Evolutionary conservation across 2,113 vertebrate species (phyloP).

Genomic region (Solea solea): DNA sequence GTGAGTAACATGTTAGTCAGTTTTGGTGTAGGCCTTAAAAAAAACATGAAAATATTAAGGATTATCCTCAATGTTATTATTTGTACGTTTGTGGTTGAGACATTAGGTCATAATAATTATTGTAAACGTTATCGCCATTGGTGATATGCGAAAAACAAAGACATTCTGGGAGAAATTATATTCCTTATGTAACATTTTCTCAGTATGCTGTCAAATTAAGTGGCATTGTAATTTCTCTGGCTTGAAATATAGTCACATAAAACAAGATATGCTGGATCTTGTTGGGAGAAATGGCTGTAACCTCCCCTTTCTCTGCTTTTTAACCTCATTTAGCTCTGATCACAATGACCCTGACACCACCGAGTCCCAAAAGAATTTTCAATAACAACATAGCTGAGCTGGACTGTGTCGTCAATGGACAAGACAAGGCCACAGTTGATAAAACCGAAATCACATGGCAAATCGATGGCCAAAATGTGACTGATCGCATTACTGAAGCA

Average conservation of each 20-base stretch:
- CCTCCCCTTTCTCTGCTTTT: neutral
- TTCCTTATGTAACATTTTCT: too few species aligned
- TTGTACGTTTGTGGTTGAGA: too few species aligned
- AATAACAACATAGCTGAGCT: neutral
- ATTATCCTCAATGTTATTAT: too few species aligned
- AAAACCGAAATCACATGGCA: conserved; percentile 2
- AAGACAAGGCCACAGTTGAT: accelerated
- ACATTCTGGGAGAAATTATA: too few species aligned
- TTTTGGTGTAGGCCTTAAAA: too few species aligned
- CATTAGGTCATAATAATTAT: too few species aligned
- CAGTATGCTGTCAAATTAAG: too few species aligned
- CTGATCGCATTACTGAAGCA: accelerated
- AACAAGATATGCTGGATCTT: neutral
- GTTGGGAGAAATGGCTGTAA: neutral
- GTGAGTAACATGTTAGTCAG: too few species aligned
- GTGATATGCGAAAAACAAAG: too few species aligned
- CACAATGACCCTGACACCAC: conserved; percentile 6
- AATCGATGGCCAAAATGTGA: neutral
- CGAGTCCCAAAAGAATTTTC: conserved; percentile 14
- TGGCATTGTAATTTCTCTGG: too few species aligned
- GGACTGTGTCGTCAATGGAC: conserved; percentile 15
- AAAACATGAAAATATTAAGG: too few species aligned
- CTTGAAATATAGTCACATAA: neutral
- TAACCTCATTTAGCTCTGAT: neutral
- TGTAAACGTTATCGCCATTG: too few species aligned